These are phyloP conservation scores for Tineola bisselliella DNA, from an alignment of 2,888 invertebrate genomes.

Conservation along the genomic window DNA sequence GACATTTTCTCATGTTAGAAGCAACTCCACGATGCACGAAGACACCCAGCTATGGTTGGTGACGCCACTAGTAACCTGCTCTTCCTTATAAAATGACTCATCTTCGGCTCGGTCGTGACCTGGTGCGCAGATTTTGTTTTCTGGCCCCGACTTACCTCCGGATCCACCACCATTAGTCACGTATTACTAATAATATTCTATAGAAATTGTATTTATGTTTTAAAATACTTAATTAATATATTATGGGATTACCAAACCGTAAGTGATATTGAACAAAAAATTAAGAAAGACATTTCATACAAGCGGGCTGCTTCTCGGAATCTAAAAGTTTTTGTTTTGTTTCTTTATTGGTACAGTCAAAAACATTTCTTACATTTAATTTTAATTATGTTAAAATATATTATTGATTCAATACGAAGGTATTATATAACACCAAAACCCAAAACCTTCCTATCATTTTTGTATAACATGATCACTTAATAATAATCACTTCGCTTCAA, in stretches of 20 bases:
- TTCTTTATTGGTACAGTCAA: too few species aligned
- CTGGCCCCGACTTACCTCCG: conserved; percentile 39
- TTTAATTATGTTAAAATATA: too few species aligned
- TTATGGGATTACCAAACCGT: neutral
- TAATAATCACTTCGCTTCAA: too few species aligned
- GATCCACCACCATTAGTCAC: conserved; percentile 30
- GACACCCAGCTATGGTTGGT: conserved; percentile 24
- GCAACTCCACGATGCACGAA: neutral
- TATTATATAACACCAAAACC: too few species aligned
- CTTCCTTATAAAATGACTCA: conserved; percentile 60
- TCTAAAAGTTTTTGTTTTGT: too few species aligned
- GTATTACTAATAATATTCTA: conserved; percentile 10
- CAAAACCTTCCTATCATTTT: too few species aligned
- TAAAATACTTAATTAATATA: conserved; percentile 1
- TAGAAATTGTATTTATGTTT: conserved; percentile 3
- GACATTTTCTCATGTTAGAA: neutral
- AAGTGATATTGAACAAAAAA: conserved; percentile 8
- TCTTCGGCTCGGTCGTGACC: conserved; percentile 48
- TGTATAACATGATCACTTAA: too few species aligned
- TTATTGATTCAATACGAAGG: too few species aligned
- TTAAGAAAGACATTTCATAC: neutral
- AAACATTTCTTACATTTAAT: too few species aligned
- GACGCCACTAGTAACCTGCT: conserved; percentile 55
- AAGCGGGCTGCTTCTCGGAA: too few species aligned
- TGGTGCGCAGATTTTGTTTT: conserved; percentile 45